Conservation (phyloP, 1,140 invertebrate genomes). For the Harlomillsia oculata region DNA sequence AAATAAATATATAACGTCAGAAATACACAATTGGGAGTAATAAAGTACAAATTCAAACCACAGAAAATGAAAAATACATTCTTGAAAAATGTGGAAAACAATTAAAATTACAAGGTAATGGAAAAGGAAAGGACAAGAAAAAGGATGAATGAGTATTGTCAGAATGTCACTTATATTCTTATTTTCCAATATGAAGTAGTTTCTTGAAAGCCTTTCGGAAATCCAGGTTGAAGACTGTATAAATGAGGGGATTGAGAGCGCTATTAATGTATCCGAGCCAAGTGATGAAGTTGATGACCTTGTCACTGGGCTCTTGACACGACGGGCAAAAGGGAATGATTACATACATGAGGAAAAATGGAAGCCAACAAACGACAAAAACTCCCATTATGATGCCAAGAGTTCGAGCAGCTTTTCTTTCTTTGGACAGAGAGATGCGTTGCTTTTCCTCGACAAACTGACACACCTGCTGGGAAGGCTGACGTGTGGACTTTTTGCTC, state of each 20-base stretch:
- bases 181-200: conserved; percentile 53
- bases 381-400: conserved; percentile 82
- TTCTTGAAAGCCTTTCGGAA: conserved; percentile 88
- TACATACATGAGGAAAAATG: conserved; percentile 92
- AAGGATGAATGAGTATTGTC: too few species aligned
- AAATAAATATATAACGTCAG: too few species aligned
- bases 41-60: too few species aligned
- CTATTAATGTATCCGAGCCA: conserved; percentile 98
- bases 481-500: conserved; percentile 30
- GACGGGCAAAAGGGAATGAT: conserved; percentile 73
- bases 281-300: conserved; percentile 77
- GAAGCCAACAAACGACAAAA: conserved; percentile 92
- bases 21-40: too few species aligned
- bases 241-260: conserved; percentile 92
- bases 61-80: too few species aligned
- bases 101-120: too few species aligned
- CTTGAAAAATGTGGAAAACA: too few species aligned
- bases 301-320: conserved; percentile 62
- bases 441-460: conserved; percentile 90
- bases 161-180: too few species aligned
- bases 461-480: conserved; percentile 54
- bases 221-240: conserved; percentile 95
- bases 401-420: conserved; percentile 80
- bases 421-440: conserved; percentile 81
- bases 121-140: too few species aligned